A percentile compares a stretch with the other conserved stretches of the same genome.
Evolutionary conservation across 2,113 vertebrate genomes (phyloP).

Genomic region (Marcusenius ussheri): DNA sequence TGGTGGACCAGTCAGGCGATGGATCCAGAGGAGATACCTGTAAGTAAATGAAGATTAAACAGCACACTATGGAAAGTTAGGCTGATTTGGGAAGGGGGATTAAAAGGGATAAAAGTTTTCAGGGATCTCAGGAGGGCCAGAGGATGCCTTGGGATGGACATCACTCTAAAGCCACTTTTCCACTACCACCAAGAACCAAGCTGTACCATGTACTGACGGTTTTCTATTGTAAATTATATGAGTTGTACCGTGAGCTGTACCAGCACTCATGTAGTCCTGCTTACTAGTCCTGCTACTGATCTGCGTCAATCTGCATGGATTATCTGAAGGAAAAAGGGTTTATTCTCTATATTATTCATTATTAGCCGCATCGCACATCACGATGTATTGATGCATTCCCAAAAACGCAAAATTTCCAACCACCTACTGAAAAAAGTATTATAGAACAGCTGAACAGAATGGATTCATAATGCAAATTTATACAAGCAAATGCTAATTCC

Average conservation of each 20-base stretch:
- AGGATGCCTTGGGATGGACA: neutral
- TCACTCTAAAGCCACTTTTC: neutral
- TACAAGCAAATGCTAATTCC: too few species aligned
- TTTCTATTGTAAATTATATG: neutral
- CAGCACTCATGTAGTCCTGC: neutral
- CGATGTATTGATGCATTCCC: neutral
- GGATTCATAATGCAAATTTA: too few species aligned
- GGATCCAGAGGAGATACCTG: neutral
- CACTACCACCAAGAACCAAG: neutral
- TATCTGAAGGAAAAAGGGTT: neutral
- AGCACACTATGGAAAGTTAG: neutral
- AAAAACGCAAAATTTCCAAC: too few species aligned
- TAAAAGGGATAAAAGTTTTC: neutral
- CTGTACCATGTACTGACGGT: neutral
- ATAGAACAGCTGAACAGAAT: too few species aligned
- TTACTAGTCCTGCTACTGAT: neutral
- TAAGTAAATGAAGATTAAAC: neutral
- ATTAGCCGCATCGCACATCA: neutral
- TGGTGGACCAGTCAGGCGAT: neutral
- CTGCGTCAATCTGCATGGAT: neutral
- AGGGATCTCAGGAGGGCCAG: neutral
- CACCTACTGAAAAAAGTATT: too few species aligned
- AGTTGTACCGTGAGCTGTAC: neutral
- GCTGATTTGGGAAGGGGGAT: neutral
- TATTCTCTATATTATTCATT: neutral